Evolutionary conservation across 2,888 invertebrate species (phyloP).

Genomic region (Heterodera filipjevi): DNA sequence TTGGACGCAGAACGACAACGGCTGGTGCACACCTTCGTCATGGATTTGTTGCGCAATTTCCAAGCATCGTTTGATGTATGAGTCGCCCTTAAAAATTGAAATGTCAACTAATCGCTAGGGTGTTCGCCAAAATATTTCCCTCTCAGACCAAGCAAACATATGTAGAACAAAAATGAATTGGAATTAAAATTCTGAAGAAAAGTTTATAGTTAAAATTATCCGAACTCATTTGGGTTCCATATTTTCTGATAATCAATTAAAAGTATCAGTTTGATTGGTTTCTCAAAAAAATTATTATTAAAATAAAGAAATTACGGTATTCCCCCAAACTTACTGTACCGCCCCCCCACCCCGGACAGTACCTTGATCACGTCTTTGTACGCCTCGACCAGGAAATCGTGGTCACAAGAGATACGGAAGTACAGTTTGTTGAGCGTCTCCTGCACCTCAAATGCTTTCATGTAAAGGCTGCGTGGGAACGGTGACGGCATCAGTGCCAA

Average conservation of each 20-base stretch:
- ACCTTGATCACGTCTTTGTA: conserved; percentile 58
- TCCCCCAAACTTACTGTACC: too few relatives aligned
- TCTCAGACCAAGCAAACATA: too few relatives aligned
- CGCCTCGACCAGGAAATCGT: conserved; percentile 54
- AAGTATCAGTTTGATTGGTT: too few relatives aligned
- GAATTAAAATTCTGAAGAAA: too few relatives aligned
- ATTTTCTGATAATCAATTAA: too few relatives aligned
- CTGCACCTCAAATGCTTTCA: conserved; percentile 56
- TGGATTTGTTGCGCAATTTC: conserved; percentile 18
- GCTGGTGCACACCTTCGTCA: conserved; percentile 52
- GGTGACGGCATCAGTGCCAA: conserved; percentile 61
- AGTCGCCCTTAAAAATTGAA: conserved; percentile 29
- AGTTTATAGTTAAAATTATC: too few relatives aligned
- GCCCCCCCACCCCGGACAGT: conserved; percentile 37
- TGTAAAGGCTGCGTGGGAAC: conserved; percentile 56
- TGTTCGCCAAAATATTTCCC: too few relatives aligned
- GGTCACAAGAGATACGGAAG: conserved; percentile 56
- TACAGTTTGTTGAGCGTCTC: conserved; percentile 56
- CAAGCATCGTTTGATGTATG: conserved; percentile 31
- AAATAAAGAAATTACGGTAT: too few relatives aligned
- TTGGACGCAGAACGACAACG: conserved; percentile 54
- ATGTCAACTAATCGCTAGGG: too few relatives aligned
- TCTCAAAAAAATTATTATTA: too few relatives aligned
- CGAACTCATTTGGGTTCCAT: too few relatives aligned
- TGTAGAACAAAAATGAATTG: too few relatives aligned